Evolutionary conservation across 2,113 vertebrate genomes (phyloP), one percentile per base, ranked within the genome.

Genomic region (Alouatta palliata): DNA sequence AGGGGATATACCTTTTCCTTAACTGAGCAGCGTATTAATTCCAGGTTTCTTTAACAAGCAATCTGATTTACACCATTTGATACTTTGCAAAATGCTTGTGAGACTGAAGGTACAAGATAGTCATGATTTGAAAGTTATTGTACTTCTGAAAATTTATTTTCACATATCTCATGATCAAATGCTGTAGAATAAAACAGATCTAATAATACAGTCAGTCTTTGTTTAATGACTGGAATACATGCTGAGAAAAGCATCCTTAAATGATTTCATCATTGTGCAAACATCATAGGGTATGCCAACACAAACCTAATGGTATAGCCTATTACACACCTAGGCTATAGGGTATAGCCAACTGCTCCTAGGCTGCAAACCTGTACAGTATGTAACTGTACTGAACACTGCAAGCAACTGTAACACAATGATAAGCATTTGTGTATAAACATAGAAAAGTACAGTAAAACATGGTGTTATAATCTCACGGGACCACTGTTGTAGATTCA

Each of bases 81-180:
- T 56, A 8, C 9, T 97, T 88, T 70, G 35, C 45, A 83, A 93
- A 71, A 82, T 45, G 40, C 32, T 66, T 21, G 17, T 83, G 37
- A 68, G 30, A 73, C 27, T 45, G 27, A 88, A 84, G 5, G 13
- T 61, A 25, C 17, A 56, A 27, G 6, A 20, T 1, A 84, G 37
- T 80, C 8, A 37, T 47, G 70, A 10, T 61, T 91, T 90, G 56
- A 95, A 88, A 91, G 84, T 81, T 75, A 93, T 5, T n/a, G 4
- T 47, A 73, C 30, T n/a, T 96, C 68, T 75, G 82, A 90, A n/a
- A 66, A 49, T 75, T 90, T 92, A 58, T 90, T 93, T 84, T 80
- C n/a, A 80, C 47, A 35, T 61, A 68, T 27, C n/a, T 91, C 45
- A 45, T 91, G 17, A 70, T 40, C 14, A 79, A 94, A 75, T 90